Evolutionary conservation across 2,113 vertebrate genomes (phyloP).

Genomic region (Scophthalmus maximus): DNA sequence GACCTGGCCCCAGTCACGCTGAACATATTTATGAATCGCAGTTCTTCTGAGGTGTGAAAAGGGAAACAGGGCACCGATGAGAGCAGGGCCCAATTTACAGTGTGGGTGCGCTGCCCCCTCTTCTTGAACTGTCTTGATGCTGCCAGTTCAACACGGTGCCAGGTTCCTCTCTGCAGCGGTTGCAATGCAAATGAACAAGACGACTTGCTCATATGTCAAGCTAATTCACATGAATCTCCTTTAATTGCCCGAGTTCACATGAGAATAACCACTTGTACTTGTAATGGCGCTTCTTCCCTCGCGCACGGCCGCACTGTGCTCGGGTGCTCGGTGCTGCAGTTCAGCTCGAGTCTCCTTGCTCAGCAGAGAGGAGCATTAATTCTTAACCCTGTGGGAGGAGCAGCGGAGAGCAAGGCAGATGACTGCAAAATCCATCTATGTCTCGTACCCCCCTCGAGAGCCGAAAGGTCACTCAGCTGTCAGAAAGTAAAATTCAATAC

Average conservation of each 20-base stretch:
- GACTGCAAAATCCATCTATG: slow-evolving; percentile 72
- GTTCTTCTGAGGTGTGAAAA: slow-evolving; percentile 59
- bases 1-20: slow-evolving; percentile 45
- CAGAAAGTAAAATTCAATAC: slow-evolving; percentile 81
- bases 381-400: slow-evolving; percentile 75
- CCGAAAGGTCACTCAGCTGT: slow-evolving; percentile 80
- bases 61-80: slow-evolving; percentile 24
- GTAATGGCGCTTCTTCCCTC: neutral
- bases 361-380: slow-evolving; percentile 66
- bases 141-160: slow-evolving; percentile 20
- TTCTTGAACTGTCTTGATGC: slow-evolving; percentile 20
- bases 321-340: slow-evolving; percentile 23
- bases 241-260: slow-evolving; percentile 20
- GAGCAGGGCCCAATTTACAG: slow-evolving; percentile 47
- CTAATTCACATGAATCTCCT: slow-evolving; percentile 16
- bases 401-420: slow-evolving; percentile 42
- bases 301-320: neutral
- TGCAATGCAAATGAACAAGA: slow-evolving; percentile 25
- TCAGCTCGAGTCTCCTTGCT: slow-evolving; percentile 47
- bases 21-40: slow-evolving; percentile 68
- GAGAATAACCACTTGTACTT: neutral
- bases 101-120: slow-evolving; percentile 27
- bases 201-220: neutral
- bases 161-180: slow-evolving; percentile 1
- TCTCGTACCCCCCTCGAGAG: slow-evolving; percentile 64